Percentiles rank a stretch among this genome's conserved stretches.
Evolutionary conservation across 2,888 invertebrate genomes (phyloP).

Genomic region (Xanthostigma xanthostigma): DNA sequence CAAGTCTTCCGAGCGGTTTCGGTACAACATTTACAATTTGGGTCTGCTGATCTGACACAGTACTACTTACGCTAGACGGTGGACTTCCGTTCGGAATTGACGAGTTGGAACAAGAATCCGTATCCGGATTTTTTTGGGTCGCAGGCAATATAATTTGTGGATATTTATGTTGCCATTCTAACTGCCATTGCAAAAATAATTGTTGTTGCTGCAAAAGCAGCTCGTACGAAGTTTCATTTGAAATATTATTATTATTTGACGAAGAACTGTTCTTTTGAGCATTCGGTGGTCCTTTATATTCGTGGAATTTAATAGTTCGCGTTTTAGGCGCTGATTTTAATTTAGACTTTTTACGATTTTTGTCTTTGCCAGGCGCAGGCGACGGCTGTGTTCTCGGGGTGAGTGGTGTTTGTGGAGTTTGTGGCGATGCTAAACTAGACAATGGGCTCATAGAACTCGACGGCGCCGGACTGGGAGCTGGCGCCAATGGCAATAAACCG

Average conservation of each 20-base stretch:
- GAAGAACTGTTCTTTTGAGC: slow-evolving; percentile 57
- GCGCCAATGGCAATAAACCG: slow-evolving; percentile 34
- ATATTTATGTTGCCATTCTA: slow-evolving; percentile 70
- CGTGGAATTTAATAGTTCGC: slow-evolving; percentile 90
- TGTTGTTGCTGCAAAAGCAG: slow-evolving; percentile 88
- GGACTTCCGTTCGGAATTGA: slow-evolving; percentile 16
- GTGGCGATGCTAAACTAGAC: slow-evolving; percentile 49
- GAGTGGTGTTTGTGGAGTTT: slow-evolving; percentile 37
- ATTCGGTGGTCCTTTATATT: slow-evolving; percentile 87
- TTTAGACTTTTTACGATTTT: slow-evolving; percentile 67
- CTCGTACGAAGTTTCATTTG: slow-evolving; percentile 75
- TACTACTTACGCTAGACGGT: slow-evolving; percentile 28
- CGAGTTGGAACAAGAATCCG: slow-evolving; percentile 9
- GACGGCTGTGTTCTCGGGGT: slow-evolving; percentile 31
- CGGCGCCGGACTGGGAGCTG: slow-evolving; percentile 44
- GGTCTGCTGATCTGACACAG: slow-evolving; percentile 23
- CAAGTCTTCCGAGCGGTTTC: slow-evolving; percentile 52
- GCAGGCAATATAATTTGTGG: slow-evolving; percentile 71
- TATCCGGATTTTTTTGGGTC: slow-evolving; percentile 38
- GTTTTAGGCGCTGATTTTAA: slow-evolving; percentile 68
- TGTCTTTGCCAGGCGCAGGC: slow-evolving; percentile 51
- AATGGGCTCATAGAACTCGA: slow-evolving; percentile 52
- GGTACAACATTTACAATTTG: slow-evolving; percentile 19
- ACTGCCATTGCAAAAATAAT: slow-evolving; percentile 72
- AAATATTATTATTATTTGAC: slow-evolving; percentile 27